Evolutionary conservation across 2,113 vertebrate genomes (phyloP).

Genomic region (Dendropsophus ebraccatus): DNA sequence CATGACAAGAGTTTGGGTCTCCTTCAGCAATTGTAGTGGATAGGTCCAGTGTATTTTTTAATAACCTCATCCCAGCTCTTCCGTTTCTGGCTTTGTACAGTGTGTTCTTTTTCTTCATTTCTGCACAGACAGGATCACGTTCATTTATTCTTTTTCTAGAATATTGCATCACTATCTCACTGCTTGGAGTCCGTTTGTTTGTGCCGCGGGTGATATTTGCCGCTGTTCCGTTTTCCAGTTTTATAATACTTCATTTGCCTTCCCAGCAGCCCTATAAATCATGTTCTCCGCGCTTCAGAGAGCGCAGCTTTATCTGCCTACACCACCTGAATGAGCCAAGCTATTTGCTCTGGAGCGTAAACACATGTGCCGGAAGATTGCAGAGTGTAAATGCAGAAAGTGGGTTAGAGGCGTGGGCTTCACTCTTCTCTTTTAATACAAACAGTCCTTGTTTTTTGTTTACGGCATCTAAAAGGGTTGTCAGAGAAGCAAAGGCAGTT

Average conservation of each 20-base stretch:
- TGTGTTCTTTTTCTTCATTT: background rate
- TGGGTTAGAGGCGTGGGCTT: conserved; percentile 67
- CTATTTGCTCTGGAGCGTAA: conserved; percentile 62
- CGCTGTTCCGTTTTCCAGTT: conserved; percentile 20
- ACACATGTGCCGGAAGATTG: conserved; percentile 60
- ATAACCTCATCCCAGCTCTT: background rate
- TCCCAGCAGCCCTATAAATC: conserved; percentile 26
- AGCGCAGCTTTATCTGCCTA: conserved; percentile 62
- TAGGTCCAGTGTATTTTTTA: no score
- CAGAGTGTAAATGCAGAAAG: conserved; percentile 61
- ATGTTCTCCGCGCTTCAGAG: conserved; percentile 58
- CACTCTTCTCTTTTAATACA: conserved; percentile 2
- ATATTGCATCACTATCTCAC: background rate
- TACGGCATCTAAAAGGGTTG: background rate
- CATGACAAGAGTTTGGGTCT: no score
- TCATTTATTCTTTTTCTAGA: background rate
- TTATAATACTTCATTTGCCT: conserved; percentile 32
- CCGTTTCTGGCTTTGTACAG: conserved; percentile 5
- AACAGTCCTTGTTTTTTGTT: background rate
- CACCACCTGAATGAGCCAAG: conserved; percentile 58
- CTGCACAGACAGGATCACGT: background rate
- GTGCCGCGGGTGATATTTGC: background rate
- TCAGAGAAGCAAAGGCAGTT: background rate
- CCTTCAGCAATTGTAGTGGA: background rate
- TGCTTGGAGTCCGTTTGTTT: background rate